Evolutionary conservation across 2,113 vertebrate species (phyloP).

Genomic region (Ondatra zibethicus): DNA sequence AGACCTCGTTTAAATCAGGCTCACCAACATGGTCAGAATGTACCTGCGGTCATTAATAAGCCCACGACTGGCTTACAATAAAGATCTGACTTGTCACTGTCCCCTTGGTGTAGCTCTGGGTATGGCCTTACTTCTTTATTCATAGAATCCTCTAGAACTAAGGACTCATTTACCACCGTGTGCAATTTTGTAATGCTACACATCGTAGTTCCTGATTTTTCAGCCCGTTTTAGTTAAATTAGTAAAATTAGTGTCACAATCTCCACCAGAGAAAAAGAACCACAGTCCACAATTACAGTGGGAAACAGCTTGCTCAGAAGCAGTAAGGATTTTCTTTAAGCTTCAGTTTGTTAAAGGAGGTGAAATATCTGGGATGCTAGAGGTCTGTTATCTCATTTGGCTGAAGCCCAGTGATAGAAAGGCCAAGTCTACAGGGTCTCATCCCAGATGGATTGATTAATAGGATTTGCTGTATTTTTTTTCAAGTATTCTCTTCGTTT

Average conservation of each 20-base stretch:
- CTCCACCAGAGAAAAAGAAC: slow-evolving; percentile 21
- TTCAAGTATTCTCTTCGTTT: slow-evolving; percentile 38
- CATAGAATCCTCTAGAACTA: not conserved
- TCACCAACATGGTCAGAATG: not conserved
- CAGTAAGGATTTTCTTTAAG: slow-evolving; percentile 53
- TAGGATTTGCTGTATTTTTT: slow-evolving; percentile 53
- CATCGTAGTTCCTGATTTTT: slow-evolving; percentile 17
- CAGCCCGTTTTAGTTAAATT: too few relatives aligned
- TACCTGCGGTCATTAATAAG: not conserved
- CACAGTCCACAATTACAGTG: slow-evolving; percentile 15
- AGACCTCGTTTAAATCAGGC: slow-evolving; percentile 4
- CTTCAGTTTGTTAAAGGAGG: slow-evolving; percentile 61
- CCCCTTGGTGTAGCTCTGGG: not conserved
- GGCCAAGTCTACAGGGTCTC: slow-evolving; percentile 27
- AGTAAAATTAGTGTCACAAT: slow-evolving; percentile 2
- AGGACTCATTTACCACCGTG: not conserved
- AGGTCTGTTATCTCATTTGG: slow-evolving; percentile 48
- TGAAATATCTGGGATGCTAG: not conserved
- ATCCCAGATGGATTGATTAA: slow-evolving; percentile 68
- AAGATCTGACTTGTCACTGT: not conserved
- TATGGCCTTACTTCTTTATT: not conserved
- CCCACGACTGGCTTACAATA: rapidly evolving
- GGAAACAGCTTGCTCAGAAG: slow-evolving; percentile 55
- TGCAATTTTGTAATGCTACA: not conserved
- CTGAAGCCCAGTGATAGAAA: slow-evolving; percentile 56